Percentiles rank a stretch among this genome's conserved stretches.
phyloP scores from a whole-genome alignment of 2,797 vertebrate species.

The Tenualosa thibaudeaui region DNA sequence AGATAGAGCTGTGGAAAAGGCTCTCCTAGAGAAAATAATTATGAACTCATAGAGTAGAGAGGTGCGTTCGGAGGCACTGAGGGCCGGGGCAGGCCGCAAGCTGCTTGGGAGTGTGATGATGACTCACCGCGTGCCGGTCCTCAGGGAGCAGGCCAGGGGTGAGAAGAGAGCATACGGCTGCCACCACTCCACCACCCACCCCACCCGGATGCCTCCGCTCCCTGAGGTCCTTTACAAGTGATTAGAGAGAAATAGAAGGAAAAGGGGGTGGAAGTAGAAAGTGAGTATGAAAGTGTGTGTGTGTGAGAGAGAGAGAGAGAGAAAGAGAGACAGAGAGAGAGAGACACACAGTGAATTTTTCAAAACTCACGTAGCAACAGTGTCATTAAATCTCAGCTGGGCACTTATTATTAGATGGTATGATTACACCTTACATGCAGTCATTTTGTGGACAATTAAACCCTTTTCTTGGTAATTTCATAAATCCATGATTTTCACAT shows the following conservation, averaged over 20 bases:
- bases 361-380: neutral
- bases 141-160: constrained; percentile 41
- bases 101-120: neutral
- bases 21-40: constrained; percentile 69
- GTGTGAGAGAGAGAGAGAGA: neutral
- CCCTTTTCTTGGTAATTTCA: neutral
- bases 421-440: neutral
- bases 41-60: constrained; percentile 51
- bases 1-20: constrained; percentile 60
- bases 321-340: neutral
- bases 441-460: constrained; percentile 18
- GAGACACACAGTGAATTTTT: neutral
- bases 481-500: neutral
- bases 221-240: constrained; percentile 16
- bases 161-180: constrained; percentile 52
- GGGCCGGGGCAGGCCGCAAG: constrained; percentile 23
- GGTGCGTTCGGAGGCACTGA: constrained; percentile 51
- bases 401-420: constrained; percentile 16
- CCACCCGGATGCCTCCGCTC: neutral
- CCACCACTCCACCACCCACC: neutral
- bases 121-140: constrained; percentile 36
- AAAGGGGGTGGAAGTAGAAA: neutral
- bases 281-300: neutral
- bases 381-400: constrained; percentile 5
- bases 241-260: neutral